These are phyloP conservation scores for Agapornis roseicollis DNA, from an alignment of 2,113 vertebrate species.

Conservation along the genomic window DNA sequence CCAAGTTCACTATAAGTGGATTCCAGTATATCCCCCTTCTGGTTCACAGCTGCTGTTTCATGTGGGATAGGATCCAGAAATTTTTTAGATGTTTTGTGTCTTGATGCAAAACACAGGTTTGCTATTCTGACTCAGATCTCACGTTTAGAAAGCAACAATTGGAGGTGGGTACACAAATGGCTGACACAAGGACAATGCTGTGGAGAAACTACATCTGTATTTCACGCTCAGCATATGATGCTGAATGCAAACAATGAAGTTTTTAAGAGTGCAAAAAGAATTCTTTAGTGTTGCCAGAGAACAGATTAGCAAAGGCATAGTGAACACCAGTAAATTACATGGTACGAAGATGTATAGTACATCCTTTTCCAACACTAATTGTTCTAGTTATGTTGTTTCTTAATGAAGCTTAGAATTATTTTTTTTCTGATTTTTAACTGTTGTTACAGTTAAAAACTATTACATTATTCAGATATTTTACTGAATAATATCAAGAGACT, in stretches of 20 bases:
- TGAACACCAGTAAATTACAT: background rate
- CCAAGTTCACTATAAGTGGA: background rate
- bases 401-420: background rate
- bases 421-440: background rate
- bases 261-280: constrained; percentile 18
- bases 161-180: background rate
- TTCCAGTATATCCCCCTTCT: background rate
- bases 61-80: background rate
- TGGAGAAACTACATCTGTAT: background rate
- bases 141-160: background rate
- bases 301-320: background rate
- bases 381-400: background rate
- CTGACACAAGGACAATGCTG: background rate
- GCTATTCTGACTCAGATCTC: background rate
- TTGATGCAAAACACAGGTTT: background rate
- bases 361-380: background rate
- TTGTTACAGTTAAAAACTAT: background rate
- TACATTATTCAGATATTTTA: background rate
- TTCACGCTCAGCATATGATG: background rate
- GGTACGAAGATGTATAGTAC: background rate
- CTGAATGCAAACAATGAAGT: background rate
- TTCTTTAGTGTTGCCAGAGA: background rate
- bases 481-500: background rate
- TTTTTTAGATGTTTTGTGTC: constrained; percentile 22
- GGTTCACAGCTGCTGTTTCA: constrained; percentile 15